phyloP scores from a whole-genome alignment of 2,113 vertebrate species.

The Lates calcarifer region DNA sequence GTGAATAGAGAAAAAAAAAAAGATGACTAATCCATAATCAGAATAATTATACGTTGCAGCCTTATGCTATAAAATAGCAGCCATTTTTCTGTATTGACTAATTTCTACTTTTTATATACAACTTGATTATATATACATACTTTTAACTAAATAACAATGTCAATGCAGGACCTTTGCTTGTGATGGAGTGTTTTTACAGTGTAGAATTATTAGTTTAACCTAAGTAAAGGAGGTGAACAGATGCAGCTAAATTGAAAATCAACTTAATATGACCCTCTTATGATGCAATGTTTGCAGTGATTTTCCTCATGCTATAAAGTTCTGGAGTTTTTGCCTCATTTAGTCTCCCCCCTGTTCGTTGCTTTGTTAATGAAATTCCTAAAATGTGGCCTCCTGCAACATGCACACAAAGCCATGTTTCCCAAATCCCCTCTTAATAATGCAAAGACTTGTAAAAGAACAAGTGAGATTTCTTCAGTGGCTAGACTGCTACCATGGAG shows the following conservation, averaged over 20 bases:
- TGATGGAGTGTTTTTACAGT: too few relatives aligned
- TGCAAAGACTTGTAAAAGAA: conserved; percentile 42
- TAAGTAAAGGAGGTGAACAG: background rate
- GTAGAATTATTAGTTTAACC: too few relatives aligned
- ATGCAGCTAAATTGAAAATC: background rate
- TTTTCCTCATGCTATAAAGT: background rate
- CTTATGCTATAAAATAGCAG: background rate
- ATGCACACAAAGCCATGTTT: conserved; percentile 28
- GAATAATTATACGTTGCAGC: background rate
- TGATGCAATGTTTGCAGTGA: background rate
- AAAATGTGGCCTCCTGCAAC: conserved; percentile 29
- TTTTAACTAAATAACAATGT: too few relatives aligned
- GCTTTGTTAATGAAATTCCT: conserved; percentile 52
- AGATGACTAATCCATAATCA: too few relatives aligned
- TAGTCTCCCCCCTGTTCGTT: background rate
- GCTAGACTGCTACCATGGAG: conserved; percentile 58
- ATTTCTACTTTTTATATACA: too few relatives aligned
- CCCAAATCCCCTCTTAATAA: conserved; percentile 53
- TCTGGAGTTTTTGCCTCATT: conserved; percentile 23
- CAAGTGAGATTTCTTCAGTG: conserved; percentile 50
- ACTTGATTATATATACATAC: too few relatives aligned
- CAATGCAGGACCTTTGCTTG: too few relatives aligned
- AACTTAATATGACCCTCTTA: background rate
- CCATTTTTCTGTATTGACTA: background rate
- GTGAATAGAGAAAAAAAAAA: too few relatives aligned